These are phyloP conservation scores for Amblyjoppa fuscipennis DNA, from an alignment of 2,888 invertebrate genomes.

Conservation along the genomic window DNA sequence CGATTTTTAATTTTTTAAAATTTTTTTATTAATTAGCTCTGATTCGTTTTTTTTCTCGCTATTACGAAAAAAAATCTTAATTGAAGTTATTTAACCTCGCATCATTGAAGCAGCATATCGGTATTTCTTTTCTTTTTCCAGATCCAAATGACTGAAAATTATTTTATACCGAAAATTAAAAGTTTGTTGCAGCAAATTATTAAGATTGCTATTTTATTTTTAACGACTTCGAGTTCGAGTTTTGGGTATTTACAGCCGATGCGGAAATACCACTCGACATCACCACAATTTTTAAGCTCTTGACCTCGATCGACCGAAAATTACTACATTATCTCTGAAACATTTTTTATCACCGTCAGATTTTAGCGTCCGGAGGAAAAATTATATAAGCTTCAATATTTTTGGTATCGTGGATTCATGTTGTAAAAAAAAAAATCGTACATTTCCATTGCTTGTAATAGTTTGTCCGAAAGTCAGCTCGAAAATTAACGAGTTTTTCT, in stretches of 20 bases:
- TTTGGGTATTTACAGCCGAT: too few relatives aligned
- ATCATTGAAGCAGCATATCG: slow-evolving; percentile 29
- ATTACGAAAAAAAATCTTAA: slow-evolving; percentile 34
- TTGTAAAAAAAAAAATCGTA: not conserved
- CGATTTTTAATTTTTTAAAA: not conserved
- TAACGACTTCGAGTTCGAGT: too few relatives aligned
- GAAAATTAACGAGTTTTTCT: not conserved
- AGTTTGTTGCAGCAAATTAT: too few relatives aligned
- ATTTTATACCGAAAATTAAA: slow-evolving; percentile 16
- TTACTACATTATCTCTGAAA: not conserved
- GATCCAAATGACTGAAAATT: slow-evolving; percentile 32
- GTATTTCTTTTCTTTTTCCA: not conserved
- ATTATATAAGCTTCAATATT: not conserved
- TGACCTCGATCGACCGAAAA: not conserved
- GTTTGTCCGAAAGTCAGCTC: not conserved
- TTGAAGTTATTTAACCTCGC: slow-evolving; percentile 24
- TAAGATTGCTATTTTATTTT: not conserved
- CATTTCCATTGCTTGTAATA: slow-evolving; percentile 16
- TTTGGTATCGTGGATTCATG: not conserved
- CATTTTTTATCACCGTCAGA: not conserved
- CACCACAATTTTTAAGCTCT: too few relatives aligned
- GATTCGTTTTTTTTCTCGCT: slow-evolving; percentile 31
- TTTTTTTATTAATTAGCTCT: slow-evolving; percentile 19
- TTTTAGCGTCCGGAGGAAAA: not conserved
- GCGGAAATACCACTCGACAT: too few relatives aligned